Evolutionary conservation across 2,888 invertebrate species (phyloP).

Genomic region (Idaea dimidiata): DNA sequence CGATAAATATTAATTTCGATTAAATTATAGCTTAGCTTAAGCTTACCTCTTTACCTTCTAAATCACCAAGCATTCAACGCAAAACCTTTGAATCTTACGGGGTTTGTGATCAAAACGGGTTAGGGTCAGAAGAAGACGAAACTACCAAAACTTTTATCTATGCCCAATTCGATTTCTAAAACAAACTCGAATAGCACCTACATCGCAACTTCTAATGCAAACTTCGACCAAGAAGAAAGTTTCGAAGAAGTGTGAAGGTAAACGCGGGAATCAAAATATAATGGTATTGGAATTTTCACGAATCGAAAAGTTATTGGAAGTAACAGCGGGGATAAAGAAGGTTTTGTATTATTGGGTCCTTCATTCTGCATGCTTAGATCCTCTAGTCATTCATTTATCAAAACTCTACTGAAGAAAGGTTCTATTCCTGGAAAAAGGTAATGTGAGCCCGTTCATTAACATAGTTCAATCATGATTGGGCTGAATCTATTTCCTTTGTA

Average conservation of each 20-base stretch:
- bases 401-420: constrained; percentile 42
- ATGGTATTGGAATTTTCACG: constrained; percentile 75
- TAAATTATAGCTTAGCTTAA: constrained; percentile 21
- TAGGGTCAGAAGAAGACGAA: constrained; percentile 69
- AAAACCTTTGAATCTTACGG: constrained; percentile 48
- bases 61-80: constrained; percentile 52
- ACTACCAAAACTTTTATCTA: constrained; percentile 72
- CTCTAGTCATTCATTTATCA: constrained; percentile 61
- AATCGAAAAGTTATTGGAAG: constrained; percentile 64
- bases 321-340: constrained; percentile 51
- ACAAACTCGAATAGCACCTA: constrained; percentile 75
- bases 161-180: constrained; percentile 73
- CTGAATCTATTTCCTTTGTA: constrained; percentile 16
- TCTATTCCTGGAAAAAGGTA: constrained; percentile 40
- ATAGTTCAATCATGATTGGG: constrained; percentile 13
- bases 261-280: constrained; percentile 71
- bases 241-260: constrained; percentile 71
- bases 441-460: constrained; percentile 29
- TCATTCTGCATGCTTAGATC: constrained; percentile 65
- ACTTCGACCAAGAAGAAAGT: constrained; percentile 73
- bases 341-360: constrained; percentile 50
- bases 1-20: constrained; percentile 13
- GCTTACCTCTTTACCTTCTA: constrained; percentile 42
- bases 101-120: constrained; percentile 60
- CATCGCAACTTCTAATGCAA: constrained; percentile 77